Percentiles rank a stretch among this genome's conserved stretches.
Evolutionary conservation across 2,113 vertebrate species (phyloP).

Genomic region (Murina feae): DNA sequence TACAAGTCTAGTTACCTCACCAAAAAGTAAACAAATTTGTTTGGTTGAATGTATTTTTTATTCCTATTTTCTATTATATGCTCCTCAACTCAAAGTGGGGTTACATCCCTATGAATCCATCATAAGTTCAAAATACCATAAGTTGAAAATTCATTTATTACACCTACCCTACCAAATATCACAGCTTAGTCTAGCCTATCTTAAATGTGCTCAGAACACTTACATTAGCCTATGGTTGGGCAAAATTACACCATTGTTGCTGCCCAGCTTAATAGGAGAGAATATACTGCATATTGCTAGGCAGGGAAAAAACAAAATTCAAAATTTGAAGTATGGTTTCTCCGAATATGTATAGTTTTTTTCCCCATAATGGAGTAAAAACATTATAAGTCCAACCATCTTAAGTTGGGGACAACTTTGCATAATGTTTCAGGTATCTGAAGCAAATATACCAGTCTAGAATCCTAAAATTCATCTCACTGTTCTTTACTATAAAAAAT

Average conservation of each 20-base stretch:
- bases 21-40: background rate
- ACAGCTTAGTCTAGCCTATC: background rate
- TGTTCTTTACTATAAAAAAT: background rate
- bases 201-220: background rate
- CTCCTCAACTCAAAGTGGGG: background rate
- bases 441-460: background rate
- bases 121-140: background rate
- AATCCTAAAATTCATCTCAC: background rate
- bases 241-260: background rate
- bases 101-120: background rate
- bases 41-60: background rate
- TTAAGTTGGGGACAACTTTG: background rate
- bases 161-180: background rate
- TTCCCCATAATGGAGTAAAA: background rate
- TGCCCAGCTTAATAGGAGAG: background rate
- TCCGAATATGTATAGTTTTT: background rate
- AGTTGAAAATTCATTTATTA: background rate
- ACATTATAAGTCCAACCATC: background rate
- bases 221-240: background rate
- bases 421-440: background rate
- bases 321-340: background rate
- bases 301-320: background rate
- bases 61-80: background rate
- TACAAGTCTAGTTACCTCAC: background rate
- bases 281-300: background rate